phyloP scores from a whole-genome alignment of 2,113 vertebrate species.

The Ciconia stormi region DNA sequence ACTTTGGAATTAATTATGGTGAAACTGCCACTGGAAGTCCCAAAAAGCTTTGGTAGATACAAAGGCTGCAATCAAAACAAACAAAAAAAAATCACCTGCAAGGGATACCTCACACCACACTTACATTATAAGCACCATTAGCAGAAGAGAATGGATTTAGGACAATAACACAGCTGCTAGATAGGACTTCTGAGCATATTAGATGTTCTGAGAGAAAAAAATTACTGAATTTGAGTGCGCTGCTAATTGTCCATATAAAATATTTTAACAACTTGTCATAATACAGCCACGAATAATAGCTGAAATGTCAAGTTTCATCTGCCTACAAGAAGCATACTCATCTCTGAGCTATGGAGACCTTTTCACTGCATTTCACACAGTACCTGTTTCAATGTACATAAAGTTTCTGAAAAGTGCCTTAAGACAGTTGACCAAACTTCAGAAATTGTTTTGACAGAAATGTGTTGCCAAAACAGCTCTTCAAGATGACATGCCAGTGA shows the following conservation, averaged over 20 bases:
- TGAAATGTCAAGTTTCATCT: neutral
- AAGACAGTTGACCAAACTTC: neutral
- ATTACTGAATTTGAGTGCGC: neutral
- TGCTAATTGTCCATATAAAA: neutral
- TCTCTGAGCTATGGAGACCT: neutral
- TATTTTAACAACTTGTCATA: neutral
- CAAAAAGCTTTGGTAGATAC: neutral
- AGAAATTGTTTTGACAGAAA: neutral
- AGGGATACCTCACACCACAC: neutral
- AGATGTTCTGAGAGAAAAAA: neutral
- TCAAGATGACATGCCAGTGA: neutral
- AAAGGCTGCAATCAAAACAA: neutral
- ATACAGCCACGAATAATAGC: neutral
- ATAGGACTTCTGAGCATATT: neutral
- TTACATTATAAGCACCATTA: neutral
- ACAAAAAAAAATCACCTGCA: neutral
- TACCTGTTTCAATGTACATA: neutral
- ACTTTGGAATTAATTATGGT: neutral
- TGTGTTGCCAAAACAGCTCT: neutral
- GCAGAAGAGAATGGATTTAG: neutral
- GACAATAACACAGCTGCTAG: neutral
- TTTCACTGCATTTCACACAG: neutral
- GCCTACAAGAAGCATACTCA: neutral
- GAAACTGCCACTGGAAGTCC: neutral
- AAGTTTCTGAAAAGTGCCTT: neutral